Evolutionary conservation across 2,888 invertebrate species (phyloP).

Genomic region (Clostera curtula): DNA sequence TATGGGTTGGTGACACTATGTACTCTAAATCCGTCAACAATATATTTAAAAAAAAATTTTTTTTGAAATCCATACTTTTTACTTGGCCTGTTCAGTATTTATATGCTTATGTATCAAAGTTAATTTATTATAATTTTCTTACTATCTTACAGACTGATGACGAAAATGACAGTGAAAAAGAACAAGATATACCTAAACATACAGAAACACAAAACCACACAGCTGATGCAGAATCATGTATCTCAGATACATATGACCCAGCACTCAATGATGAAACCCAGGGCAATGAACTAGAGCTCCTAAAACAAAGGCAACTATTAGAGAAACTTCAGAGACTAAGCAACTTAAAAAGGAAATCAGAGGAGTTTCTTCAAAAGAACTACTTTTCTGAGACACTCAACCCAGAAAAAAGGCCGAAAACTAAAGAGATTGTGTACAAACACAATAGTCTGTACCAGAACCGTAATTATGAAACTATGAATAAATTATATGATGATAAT

Average conservation of each 20-base stretch:
- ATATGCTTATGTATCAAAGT: no score
- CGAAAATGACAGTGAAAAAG: slow-evolving; percentile 50
- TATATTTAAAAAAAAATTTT: no score
- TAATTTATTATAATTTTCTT: not conserved
- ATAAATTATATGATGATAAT: slow-evolving; percentile 52
- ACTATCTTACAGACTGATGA: slow-evolving; percentile 53
- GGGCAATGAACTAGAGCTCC: slow-evolving; percentile 43
- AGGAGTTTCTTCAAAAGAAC: slow-evolving; percentile 60
- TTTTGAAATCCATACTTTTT: no score
- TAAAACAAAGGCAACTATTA: slow-evolving; percentile 60
- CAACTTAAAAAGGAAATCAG: slow-evolving; percentile 64
- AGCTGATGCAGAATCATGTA: slow-evolving; percentile 45
- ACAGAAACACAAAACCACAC: slow-evolving; percentile 41
- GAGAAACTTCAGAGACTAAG: slow-evolving; percentile 63
- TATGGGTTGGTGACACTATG: no score
- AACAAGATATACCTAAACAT: slow-evolving; percentile 49
- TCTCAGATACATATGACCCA: slow-evolving; percentile 45
- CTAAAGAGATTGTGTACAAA: slow-evolving; percentile 48
- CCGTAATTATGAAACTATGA: slow-evolving; percentile 47
- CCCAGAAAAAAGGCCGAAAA: slow-evolving; percentile 58
- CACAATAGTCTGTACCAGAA: slow-evolving; percentile 39
- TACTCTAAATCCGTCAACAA: no score
- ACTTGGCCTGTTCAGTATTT: no score
- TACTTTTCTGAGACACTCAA: slow-evolving; percentile 53
- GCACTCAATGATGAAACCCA: slow-evolving; percentile 40